These are phyloP conservation scores for Drosophila kanekoi DNA, from an alignment of 2,888 invertebrate genomes.

Conservation along the genomic window DNA sequence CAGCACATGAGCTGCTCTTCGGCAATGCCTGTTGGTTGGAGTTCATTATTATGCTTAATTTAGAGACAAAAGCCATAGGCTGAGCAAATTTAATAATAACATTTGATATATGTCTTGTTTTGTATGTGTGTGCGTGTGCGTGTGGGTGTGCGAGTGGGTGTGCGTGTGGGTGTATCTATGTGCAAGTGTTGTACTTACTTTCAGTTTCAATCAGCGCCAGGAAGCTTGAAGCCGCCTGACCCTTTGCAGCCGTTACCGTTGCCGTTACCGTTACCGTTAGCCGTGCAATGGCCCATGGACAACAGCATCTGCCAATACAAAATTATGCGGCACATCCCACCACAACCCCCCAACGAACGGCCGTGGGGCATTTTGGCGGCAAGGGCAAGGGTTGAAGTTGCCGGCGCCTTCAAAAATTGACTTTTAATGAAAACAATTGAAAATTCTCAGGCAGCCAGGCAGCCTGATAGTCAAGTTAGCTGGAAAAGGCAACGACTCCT, in stretches of 20 bases:
- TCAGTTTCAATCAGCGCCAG: conserved; percentile 67
- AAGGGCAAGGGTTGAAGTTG: conserved; percentile 60
- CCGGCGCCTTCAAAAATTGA: conserved; percentile 63
- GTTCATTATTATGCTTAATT: conserved; percentile 2
- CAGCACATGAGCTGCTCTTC: not conserved
- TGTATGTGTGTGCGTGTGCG: conserved; percentile 1
- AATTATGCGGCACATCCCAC: conserved; percentile 65
- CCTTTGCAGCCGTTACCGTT: conserved; percentile 71
- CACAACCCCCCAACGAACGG: not conserved
- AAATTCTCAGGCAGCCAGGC: conserved; percentile 49
- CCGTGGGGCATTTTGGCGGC: conserved; percentile 29
- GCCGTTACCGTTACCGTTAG: conserved; percentile 48
- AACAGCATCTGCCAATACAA: conserved; percentile 73
- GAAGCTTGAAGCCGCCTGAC: conserved; percentile 52
- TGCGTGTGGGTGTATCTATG: conserved; percentile 6
- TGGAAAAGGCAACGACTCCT: not conserved
- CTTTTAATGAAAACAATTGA: conserved; percentile 82
- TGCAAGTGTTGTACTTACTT: conserved; percentile 27
- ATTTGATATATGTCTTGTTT: conserved; percentile 39
- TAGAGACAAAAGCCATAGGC: not conserved
- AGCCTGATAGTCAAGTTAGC: conserved; percentile 24
- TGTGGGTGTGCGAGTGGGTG: not conserved
- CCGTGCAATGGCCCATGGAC: conserved; percentile 66
- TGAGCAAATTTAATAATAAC: conserved; percentile 29
- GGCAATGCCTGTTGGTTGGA: not conserved